Conservation (phyloP, 2,113 vertebrate species). For the Ptilorrhoa leucosticta region DNA sequence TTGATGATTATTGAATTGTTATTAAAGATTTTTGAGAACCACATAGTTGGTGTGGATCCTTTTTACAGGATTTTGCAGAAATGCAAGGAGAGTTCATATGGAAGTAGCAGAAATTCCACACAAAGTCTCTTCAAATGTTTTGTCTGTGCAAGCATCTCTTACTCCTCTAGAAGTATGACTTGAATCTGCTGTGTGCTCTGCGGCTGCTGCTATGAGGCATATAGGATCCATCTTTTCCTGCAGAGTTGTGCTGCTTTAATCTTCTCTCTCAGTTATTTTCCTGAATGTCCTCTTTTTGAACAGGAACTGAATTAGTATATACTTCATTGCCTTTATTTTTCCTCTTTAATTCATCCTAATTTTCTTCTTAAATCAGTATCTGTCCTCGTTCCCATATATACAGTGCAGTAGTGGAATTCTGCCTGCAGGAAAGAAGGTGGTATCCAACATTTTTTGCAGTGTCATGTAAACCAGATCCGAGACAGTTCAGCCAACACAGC, state of each 20-base stretch:
- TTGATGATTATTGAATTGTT: neutral
- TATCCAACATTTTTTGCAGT: neutral
- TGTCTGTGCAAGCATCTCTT: neutral
- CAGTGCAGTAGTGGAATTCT: neutral
- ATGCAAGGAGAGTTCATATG: neutral
- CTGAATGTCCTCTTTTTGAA: neutral
- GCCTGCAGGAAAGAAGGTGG: neutral
- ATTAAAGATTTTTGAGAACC: neutral
- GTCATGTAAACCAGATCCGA: neutral
- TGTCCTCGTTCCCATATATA: neutral
- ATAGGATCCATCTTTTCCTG: neutral
- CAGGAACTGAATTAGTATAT: neutral
- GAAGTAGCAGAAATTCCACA: neutral
- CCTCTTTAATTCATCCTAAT: neutral
- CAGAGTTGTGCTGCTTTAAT: neutral
- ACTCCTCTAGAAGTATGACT: neutral
- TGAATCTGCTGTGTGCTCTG: neutral
- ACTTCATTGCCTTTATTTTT: neutral
- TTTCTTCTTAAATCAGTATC: neutral
- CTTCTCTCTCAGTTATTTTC: neutral
- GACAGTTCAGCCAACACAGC: neutral
- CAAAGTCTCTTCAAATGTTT: neutral
- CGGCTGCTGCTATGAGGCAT: rapidly evolving
- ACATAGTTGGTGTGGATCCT: neutral
- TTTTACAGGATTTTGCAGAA: neutral